Conservation (phyloP, 2,113 vertebrate species). For the Campylomormyrus tamandua region DNA sequence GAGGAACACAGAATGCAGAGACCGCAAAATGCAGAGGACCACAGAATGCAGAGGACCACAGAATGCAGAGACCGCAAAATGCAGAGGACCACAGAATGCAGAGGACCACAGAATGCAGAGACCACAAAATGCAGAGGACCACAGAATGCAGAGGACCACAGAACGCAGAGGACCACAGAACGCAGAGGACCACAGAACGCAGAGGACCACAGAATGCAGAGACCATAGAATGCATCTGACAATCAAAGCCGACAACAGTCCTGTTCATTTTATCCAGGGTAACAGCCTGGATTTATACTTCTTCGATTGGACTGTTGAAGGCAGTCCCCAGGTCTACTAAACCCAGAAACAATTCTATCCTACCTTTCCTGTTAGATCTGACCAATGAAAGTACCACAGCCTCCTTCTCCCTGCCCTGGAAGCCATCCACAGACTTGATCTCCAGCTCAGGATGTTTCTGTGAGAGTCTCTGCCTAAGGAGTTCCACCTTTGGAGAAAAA, state of each 20-base stretch:
- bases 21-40: no score
- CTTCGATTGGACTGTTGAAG: neutral
- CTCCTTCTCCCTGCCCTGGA: conserved; percentile 95
- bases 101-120: neutral
- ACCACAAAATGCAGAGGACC: no score
- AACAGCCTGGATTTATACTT: neutral
- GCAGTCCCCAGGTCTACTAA: neutral
- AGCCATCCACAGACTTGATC: conserved; percentile 89
- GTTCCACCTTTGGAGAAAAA: conserved; percentile 70
- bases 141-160: neutral
- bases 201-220: neutral
- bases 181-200: neutral
- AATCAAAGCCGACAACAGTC: neutral
- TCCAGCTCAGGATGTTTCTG: conserved; percentile 73
- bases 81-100: no score
- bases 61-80: no score
- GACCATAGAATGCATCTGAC: neutral
- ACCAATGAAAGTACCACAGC: conserved; percentile 85
- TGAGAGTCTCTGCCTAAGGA: conserved; percentile 78
- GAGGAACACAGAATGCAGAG: no score
- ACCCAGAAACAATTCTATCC: neutral
- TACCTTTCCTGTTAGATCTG: conserved; percentile 88
- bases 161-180: no score
- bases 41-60: neutral
- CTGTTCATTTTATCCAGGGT: neutral